phyloP scores from a whole-genome alignment of 2,797 vertebrate genomes.

The Channa striata region DNA sequence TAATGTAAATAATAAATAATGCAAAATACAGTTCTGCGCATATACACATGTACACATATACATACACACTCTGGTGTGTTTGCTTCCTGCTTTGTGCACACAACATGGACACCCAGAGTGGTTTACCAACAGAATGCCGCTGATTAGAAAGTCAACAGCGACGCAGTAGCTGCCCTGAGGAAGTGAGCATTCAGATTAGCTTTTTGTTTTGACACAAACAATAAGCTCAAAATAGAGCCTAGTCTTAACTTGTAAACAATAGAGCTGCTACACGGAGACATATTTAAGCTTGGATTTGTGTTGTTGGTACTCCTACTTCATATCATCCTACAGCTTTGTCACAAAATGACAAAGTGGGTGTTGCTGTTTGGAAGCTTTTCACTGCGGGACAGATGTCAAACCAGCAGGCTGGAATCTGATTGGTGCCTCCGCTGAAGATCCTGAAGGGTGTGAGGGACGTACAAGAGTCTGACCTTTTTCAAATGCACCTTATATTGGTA shows the following conservation, averaged over 20 bases:
- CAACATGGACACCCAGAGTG: constrained; percentile 42
- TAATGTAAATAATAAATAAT: too few species aligned
- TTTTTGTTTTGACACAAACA: constrained; percentile 59
- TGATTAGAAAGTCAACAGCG: constrained; percentile 52
- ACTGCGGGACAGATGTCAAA: constrained; percentile 11
- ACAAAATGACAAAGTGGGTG: constrained; percentile 16
- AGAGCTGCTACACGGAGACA: constrained; percentile 30
- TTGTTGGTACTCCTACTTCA: constrained; percentile 22
- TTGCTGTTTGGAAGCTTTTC: constrained; percentile 12
- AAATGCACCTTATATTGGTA: neutral
- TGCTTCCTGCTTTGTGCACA: constrained; percentile 34
- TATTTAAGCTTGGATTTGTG: constrained; percentile 36
- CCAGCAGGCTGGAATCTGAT: neutral
- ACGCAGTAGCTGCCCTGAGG: constrained; percentile 35
- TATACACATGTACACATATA: neutral
- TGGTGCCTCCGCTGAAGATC: neutral
- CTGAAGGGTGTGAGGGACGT: too few species aligned
- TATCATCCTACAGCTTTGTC: constrained; percentile 24
- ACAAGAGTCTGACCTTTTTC: neutral
- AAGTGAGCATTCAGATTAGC: constrained; percentile 40
- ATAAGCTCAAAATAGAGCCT: constrained; percentile 44
- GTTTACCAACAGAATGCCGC: constrained; percentile 49
- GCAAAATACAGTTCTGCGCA: neutral
- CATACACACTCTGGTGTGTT: constrained; percentile 22
- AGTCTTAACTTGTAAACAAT: constrained; percentile 27